Conservation (phyloP, 2,797 vertebrate genomes). For the Rhinophrynus dorsalis region DNA sequence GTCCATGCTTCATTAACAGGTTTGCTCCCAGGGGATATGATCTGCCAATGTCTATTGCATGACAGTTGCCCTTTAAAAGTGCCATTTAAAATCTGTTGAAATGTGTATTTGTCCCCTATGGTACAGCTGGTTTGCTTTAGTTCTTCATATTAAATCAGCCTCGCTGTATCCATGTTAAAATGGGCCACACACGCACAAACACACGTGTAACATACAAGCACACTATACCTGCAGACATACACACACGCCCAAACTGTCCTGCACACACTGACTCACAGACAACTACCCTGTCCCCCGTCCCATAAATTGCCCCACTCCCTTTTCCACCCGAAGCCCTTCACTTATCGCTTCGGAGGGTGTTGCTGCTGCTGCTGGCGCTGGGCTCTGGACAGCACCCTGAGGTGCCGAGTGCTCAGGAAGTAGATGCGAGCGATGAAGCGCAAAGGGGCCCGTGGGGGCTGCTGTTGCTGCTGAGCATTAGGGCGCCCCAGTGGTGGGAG, state of each 20-base stretch:
- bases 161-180: too few relatives aligned
- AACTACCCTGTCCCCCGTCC: constrained; percentile 51
- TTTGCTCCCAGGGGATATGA: too few relatives aligned
- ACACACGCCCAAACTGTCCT: constrained; percentile 5
- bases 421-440: constrained; percentile 47
- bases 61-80: too few relatives aligned
- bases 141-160: too few relatives aligned
- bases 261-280: constrained; percentile 41
- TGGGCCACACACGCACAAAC: too few relatives aligned
- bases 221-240: constrained; percentile 30
- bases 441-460: constrained; percentile 46
- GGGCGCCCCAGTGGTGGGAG: constrained; percentile 34
- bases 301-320: constrained; percentile 49
- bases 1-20: too few relatives aligned
- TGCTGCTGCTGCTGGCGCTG: constrained; percentile 50
- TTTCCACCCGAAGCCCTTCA: constrained; percentile 40
- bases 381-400: constrained; percentile 49
- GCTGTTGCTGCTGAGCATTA: constrained; percentile 44
- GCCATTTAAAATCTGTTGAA: too few relatives aligned
- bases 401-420: constrained; percentile 51
- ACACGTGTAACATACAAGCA: not conserved
- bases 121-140: too few relatives aligned
- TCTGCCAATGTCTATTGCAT: too few relatives aligned
- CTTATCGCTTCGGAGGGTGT: constrained; percentile 50
- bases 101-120: too few relatives aligned